Conservation (phyloP, 35 echinoderm and acorn worm genomes). For the Antedon bifida region DNA sequence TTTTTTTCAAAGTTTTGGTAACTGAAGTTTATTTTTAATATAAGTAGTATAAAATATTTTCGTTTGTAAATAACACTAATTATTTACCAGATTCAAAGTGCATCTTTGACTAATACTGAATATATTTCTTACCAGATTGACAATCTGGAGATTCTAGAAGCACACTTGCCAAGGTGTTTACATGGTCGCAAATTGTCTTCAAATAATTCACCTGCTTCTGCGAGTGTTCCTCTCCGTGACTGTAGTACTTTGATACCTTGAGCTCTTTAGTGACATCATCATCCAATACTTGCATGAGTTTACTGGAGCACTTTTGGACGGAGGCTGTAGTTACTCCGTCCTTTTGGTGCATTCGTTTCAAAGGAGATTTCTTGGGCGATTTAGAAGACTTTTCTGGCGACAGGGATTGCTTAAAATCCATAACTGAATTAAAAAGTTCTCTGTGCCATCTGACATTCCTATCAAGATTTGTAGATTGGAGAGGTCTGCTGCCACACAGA, state of each 20-base stretch:
- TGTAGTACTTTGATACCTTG: not conserved
- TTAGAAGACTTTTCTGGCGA: not conserved
- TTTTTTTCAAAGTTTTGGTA: too few relatives aligned
- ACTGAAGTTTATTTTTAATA: too few relatives aligned
- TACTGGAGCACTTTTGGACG: conserved; percentile 31
- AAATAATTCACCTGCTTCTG: conserved; percentile 52
- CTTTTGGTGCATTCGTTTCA: not conserved
- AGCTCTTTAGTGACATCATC: conserved; percentile 15
- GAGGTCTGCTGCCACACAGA: not conserved
- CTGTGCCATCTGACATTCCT: not conserved
- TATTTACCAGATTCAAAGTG: too few relatives aligned
- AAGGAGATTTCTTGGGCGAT: not conserved
- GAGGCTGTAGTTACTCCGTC: not conserved
- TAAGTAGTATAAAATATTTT: too few relatives aligned
- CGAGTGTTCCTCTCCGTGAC: conserved; percentile 9
- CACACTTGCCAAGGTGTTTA: conserved; percentile 68
- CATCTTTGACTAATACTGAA: too few relatives aligned
- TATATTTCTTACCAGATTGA: conserved; percentile 73
- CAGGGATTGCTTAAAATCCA: not conserved
- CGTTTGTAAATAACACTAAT: too few relatives aligned
- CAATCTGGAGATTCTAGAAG: conserved; percentile 62
- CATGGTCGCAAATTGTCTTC: conserved; percentile 69
- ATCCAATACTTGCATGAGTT: conserved; percentile 60
- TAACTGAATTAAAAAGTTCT: not conserved
- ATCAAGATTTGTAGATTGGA: not conserved